Conservation (phyloP, 1,140 invertebrate genomes). For the Nasonia longicornis region DNA sequence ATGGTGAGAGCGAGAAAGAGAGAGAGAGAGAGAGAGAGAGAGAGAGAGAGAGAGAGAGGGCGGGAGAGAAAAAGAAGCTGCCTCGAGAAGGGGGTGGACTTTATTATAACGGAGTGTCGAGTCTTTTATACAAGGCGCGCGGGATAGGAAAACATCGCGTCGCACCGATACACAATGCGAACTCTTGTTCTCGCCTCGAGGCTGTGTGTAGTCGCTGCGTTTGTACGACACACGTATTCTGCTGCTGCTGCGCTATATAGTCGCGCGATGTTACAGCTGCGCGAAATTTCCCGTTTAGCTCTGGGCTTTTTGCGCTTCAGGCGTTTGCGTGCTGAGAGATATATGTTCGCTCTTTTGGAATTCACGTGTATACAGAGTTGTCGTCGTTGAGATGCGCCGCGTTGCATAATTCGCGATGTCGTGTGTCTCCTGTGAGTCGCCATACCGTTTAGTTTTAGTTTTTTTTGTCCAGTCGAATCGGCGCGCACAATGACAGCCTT, state of each 20-base stretch:
- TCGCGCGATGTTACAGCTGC: not conserved
- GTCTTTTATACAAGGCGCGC: slow-evolving; percentile 59
- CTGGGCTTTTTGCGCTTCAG: not conserved
- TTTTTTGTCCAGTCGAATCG: no score
- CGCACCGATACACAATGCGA: slow-evolving; percentile 22
- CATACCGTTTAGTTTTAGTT: no score
- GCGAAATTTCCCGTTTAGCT: slow-evolving; percentile 1
- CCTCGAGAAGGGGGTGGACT: slow-evolving; percentile 59
- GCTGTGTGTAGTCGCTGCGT: not conserved
- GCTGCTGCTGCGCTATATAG: not conserved
- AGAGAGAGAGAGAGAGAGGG: slow-evolving; percentile 13
- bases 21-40: slow-evolving; percentile 15
- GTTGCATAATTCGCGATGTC: no score
- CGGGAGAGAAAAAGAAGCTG: slow-evolving; percentile 29
- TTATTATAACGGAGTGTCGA: slow-evolving; percentile 69
- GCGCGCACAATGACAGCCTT: not conserved
- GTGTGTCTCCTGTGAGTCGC: no score
- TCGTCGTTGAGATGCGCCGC: no score
- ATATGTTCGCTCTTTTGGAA: no score
- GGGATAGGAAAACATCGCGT: not conserved
- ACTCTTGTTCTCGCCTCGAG: slow-evolving; percentile 22
- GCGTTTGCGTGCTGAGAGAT: not conserved
- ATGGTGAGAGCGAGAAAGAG: not conserved
- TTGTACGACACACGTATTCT: slow-evolving; percentile 29
- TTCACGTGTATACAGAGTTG: no score